phyloP scores from a whole-genome alignment of 2,797 vertebrate genomes.

The Gobionotothen gibberifrons region DNA sequence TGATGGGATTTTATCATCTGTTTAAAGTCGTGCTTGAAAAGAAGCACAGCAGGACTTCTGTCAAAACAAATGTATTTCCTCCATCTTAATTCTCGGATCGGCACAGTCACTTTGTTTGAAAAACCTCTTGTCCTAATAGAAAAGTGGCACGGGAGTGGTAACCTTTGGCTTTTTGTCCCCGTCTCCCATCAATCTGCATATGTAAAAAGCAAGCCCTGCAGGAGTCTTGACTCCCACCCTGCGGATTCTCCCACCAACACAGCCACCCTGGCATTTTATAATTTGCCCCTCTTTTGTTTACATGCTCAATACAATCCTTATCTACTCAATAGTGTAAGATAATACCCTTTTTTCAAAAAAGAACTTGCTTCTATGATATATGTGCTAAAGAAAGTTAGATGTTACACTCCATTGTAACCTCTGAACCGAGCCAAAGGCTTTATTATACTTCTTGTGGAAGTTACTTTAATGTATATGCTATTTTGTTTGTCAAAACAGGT shows the following conservation, averaged over 20 bases:
- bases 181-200: constrained; percentile 64
- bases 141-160: constrained; percentile 39
- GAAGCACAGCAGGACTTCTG: not conserved
- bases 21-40: not conserved
- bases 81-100: constrained; percentile 1
- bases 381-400: constrained; percentile 8
- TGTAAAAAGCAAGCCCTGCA: constrained; percentile 59
- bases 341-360: constrained; percentile 21
- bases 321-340: constrained; percentile 37
- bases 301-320: constrained; percentile 54
- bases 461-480: constrained; percentile 33
- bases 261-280: constrained; percentile 17
- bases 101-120: constrained; percentile 40
- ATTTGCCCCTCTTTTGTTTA: constrained; percentile 55
- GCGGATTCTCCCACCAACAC: constrained; percentile 26
- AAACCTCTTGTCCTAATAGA: constrained; percentile 39
- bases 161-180: constrained; percentile 57
- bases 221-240: constrained; percentile 56
- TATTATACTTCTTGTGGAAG: constrained; percentile 87
- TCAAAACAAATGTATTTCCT: constrained; percentile 21
- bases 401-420: constrained; percentile 22
- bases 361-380: constrained; percentile 11
- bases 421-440: not conserved
- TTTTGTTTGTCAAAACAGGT: constrained; percentile 81
- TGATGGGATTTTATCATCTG: not conserved